A percentile compares a stretch with the other conserved stretches of the same genome.
Evolutionary conservation across 35 echinoderm and acorn worm genomes (phyloP).

Genomic region (Diadema setosum): DNA sequence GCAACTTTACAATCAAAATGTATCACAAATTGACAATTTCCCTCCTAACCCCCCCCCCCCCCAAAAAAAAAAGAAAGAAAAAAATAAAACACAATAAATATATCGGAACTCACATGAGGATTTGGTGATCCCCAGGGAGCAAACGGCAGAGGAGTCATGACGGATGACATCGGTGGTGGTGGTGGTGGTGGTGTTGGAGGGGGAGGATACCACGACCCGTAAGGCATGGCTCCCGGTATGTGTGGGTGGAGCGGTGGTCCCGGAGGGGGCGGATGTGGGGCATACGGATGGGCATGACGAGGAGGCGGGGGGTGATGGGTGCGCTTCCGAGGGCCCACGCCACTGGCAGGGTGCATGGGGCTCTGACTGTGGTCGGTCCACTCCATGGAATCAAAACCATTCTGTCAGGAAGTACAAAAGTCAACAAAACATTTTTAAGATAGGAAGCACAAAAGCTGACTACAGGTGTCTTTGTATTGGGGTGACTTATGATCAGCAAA

Average conservation of each 20-base stretch:
- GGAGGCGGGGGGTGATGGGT: neutral
- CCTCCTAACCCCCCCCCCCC: no score
- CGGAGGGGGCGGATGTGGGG: neutral
- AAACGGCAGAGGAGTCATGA: neutral
- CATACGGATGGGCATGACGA: neutral
- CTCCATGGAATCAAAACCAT: slow-evolving; percentile 94
- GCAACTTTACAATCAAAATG: no score
- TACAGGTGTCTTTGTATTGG: neutral
- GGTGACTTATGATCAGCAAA: neutral
- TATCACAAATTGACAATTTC: no score
- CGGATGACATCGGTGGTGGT: neutral
- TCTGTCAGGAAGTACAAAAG: slow-evolving; percentile 30
- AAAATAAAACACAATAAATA: no score
- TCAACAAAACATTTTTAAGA: neutral
- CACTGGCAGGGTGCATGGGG: neutral
- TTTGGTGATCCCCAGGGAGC: neutral
- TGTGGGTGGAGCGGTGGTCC: neutral
- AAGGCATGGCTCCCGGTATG: neutral
- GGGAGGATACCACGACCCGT: neutral
- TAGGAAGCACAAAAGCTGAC: neutral
- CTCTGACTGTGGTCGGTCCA: slow-evolving; percentile 49
- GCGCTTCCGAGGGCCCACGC: neutral
- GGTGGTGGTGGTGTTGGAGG: neutral
- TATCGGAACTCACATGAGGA: neutral
- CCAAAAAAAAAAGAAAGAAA: no score